Percentiles rank a stretch among this genome's conserved stretches.
These are phyloP conservation scores for Pipistrellus nathusii DNA, from an alignment of 2,797 vertebrate genomes.

Conservation along the genomic window DNA sequence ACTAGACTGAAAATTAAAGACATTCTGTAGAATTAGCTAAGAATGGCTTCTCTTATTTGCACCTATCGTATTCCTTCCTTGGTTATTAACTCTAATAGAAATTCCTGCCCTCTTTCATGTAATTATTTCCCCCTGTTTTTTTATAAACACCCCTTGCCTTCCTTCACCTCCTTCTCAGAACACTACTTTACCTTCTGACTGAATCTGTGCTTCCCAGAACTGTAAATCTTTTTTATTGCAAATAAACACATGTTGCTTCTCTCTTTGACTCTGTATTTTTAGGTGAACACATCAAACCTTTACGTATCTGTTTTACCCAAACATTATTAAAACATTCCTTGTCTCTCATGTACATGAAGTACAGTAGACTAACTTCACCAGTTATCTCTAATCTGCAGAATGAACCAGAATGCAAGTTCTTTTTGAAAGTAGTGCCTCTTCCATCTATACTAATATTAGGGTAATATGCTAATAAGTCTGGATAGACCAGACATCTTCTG, in stretches of 20 bases:
- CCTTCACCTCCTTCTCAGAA: not conserved
- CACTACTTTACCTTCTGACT: not conserved
- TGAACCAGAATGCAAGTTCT: not conserved
- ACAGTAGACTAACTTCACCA: not conserved
- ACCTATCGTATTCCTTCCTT: not conserved
- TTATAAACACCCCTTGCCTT: not conserved
- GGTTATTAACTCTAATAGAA: not conserved
- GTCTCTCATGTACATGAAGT: not conserved
- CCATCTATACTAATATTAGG: not conserved
- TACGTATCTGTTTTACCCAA: constrained; percentile 11
- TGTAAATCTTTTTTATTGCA: not conserved
- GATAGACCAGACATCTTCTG: no score
- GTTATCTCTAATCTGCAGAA: not conserved
- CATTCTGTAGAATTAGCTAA: not conserved
- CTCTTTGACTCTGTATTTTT: not conserved
- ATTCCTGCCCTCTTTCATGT: not conserved
- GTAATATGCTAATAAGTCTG: no score
- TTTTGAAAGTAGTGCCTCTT: not conserved
- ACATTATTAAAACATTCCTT: not conserved
- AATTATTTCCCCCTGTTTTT: not conserved
- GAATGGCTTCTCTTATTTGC: not conserved
- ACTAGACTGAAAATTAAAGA: not conserved
- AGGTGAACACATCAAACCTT: not conserved
- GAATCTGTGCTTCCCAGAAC: not conserved
- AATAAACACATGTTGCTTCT: not conserved